phyloP scores from a whole-genome alignment of 2,797 vertebrate genomes.

The Gorsachius magnificus region DNA sequence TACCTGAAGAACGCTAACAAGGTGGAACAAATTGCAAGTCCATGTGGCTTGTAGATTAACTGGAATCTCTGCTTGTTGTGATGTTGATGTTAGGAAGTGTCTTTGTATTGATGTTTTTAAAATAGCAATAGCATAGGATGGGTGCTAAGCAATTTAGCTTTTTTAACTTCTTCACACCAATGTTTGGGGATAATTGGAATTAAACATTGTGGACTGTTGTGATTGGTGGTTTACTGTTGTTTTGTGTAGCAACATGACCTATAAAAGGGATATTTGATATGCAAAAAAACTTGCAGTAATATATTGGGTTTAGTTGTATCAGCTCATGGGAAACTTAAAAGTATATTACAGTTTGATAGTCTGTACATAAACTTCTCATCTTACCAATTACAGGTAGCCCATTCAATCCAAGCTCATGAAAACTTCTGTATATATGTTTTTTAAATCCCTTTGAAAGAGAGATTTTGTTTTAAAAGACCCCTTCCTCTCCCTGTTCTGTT shows the following conservation, averaged over 20 bases:
- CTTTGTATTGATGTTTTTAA: background rate
- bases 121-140: background rate
- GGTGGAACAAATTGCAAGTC: constrained; percentile 72
- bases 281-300: background rate
- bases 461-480: background rate
- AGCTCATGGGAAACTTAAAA: background rate
- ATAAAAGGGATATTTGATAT: background rate
- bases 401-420: background rate
- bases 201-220: background rate
- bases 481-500: background rate
- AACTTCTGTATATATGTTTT: background rate
- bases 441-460: background rate
- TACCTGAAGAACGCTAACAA: constrained; percentile 92
- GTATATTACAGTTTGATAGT: background rate
- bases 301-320: background rate
- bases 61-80: background rate
- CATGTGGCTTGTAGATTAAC: background rate
- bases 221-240: background rate
- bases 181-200: background rate
- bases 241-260: background rate
- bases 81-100: background rate
- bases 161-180: background rate
- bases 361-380: background rate
- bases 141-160: background rate
- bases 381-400: background rate